Base-by-base conservation (phyloP, 2,888 invertebrate genomes). In the Linnaemya tessellans region DNA sequence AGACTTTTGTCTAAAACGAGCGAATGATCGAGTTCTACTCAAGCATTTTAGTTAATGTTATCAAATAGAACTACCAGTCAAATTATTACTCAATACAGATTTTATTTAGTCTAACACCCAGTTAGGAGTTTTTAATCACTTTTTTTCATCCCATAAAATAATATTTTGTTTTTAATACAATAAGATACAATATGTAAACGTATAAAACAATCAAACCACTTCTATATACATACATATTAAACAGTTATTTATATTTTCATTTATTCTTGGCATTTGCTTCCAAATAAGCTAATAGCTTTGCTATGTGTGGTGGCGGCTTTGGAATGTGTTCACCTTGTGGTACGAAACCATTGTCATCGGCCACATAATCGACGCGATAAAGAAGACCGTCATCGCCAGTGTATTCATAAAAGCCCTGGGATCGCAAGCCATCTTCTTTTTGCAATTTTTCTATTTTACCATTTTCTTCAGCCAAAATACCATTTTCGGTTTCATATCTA, bases 321-420 rank as follows among this genome's bases (percentile, higher is more conserved):
- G 92, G 92, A 51, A 92, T 89, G 67, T 92, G 92, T 15, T 89
- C 92, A 10, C 92, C 92, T 75, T 88, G 88, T 9, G 94, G 92
- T 51, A 93, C 90, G 87, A 93, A 94, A 9, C 94, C 94, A 88
- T 94, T 93, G 85, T 94, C 94, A 88, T 94, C 94, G 9, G 94
- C 94, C n/a, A 92, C 92, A 88, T 94, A 94, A 77, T 93, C 92
- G 30, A 94, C 93, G 1, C 93, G 92, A 88, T 94, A 94, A 35
- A 93, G 91, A 1, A 93, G 90, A 54, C 94, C 94, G 89, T 94
- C 94, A 70, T 94, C 94, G 1, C 95, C 95, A 0, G 95, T 94
- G 89, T 95, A 96, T 88, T 95, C 94, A 89, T 94, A 96, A 89
- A 94, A 95, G 3, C 96, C 96, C 78, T 93, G 93, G 0, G 95